These are phyloP conservation scores for Actinia tenebrosa DNA, from an alignment of 64 coral and sea anemone species.

Conservation along the genomic window DNA sequence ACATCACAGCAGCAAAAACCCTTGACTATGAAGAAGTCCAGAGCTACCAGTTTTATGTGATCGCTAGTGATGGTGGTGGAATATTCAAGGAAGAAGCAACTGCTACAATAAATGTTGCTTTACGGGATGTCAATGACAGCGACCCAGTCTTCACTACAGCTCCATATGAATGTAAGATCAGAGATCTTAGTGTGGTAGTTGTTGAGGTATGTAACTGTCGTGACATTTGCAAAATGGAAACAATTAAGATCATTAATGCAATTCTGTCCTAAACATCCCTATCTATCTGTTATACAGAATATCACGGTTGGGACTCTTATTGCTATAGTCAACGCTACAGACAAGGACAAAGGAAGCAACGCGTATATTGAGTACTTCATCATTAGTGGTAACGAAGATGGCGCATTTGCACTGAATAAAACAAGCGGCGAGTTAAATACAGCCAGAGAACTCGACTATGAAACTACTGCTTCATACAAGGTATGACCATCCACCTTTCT, in stretches of 20 bases:
- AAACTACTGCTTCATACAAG: constrained; percentile 58
- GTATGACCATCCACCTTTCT: constrained; percentile 9
- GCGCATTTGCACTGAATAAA: constrained; percentile 55
- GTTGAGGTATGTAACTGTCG: too few species aligned
- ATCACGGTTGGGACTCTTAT: constrained; percentile 58
- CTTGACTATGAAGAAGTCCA: constrained; percentile 39
- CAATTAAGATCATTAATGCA: too few species aligned
- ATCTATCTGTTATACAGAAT: constrained; percentile 29
- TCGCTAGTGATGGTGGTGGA: constrained; percentile 49
- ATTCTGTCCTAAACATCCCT: too few species aligned
- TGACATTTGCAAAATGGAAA: too few species aligned
- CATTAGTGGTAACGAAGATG: constrained; percentile 63
- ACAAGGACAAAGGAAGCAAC: constrained; percentile 64
- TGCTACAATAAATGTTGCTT: neutral
- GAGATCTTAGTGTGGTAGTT: too few species aligned
- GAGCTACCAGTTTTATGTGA: constrained; percentile 17
- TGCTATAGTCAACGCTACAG: constrained; percentile 64
- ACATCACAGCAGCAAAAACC: constrained; percentile 28
- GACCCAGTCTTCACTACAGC: constrained; percentile 29
- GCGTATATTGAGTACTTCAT: constrained; percentile 62
- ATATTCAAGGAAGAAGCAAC: constrained; percentile 25
- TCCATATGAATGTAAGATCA: too few species aligned
- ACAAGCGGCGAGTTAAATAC: constrained; percentile 53
- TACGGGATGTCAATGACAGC: constrained; percentile 53
- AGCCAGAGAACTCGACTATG: constrained; percentile 54